Evolutionary conservation across 2,113 vertebrate genomes (phyloP), one percentile per base, ranked within the genome.

Genomic region (Hippoglossus stenolepis): DNA sequence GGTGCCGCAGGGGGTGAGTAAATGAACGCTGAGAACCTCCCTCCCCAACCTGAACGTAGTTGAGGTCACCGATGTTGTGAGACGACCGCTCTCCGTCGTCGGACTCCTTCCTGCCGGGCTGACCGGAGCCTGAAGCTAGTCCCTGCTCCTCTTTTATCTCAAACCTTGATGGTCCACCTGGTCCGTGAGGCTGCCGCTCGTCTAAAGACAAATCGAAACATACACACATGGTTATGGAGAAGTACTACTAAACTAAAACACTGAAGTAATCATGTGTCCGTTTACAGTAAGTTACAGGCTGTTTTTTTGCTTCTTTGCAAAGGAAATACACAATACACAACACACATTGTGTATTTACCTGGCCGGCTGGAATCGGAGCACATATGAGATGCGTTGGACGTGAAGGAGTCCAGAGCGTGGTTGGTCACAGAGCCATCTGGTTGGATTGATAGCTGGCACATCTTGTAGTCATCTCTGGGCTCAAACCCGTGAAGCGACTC

Each of bases 381-480:
- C 86, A 94, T 87, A 2, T 92, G 88, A 24, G 91, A 70, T 0
- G 91, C 8, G 81, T 78, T 92, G 77, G 90, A 85, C 0, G 79
- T 17, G 63, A 94, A 94, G 12, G 91, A 79, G 76, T 94, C 94
- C 74, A 94, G 85, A 17, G 87, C 45, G 7, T 95, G 93, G 80
- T 93, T 94, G 0, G 94, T 95, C 68, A 95, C 94, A 2, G 95
- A 95, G 1, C 94, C 95, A 45, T 95, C 95, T 0, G 94, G 92
- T 28, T 95, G 95, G 83, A 95, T 95, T 5, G 95, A 95, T 24
- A 95, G 93, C 85, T 94, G 95, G 59, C 94, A 95, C 85, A 94
- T 93, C 73, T 95, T 95, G 82, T 94, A 94, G 6, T 95, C 95
- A 1, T 94, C 93, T 47, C 93, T 87, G 1, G 93, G 89, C 65